Conservation (phyloP, 2,797 vertebrate genomes). For the Microctenopoma stevenorrisi region DNA sequence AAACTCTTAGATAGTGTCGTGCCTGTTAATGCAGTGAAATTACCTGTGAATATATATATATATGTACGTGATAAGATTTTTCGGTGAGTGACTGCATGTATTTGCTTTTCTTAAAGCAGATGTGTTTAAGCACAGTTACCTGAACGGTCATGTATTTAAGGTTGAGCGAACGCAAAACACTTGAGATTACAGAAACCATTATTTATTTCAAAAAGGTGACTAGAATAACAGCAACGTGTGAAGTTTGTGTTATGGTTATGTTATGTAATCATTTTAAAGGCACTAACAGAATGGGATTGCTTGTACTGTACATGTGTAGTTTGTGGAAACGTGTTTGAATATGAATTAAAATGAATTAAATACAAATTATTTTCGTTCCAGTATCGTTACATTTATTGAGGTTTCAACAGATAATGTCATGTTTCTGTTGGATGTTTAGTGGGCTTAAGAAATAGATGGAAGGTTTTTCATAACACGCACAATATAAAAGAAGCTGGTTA, state of each 20-base stretch:
- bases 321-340: slow-evolving; percentile 66
- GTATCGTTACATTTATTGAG: slow-evolving; percentile 40
- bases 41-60: slow-evolving; percentile 13
- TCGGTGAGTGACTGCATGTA: slow-evolving; percentile 73
- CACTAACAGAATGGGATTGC: slow-evolving; percentile 57
- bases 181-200: slow-evolving; percentile 43
- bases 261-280: slow-evolving; percentile 54
- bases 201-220: slow-evolving; percentile 32
- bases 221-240: slow-evolving; percentile 34
- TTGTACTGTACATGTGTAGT: slow-evolving; percentile 70
- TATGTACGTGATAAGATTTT: slow-evolving; percentile 42
- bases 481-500: slow-evolving; percentile 24
- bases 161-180: slow-evolving; percentile 27
- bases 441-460: slow-evolving; percentile 32
- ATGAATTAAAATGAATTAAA: slow-evolving; percentile 63
- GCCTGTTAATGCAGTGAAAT: slow-evolving; percentile 42
- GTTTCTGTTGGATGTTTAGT: slow-evolving; percentile 28
- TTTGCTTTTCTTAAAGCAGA: slow-evolving; percentile 50
- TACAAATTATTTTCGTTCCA: neutral
- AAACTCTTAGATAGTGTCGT: slow-evolving; percentile 23
- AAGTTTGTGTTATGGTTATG: slow-evolving; percentile 46
- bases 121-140: slow-evolving; percentile 38
- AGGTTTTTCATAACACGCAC: slow-evolving; percentile 23
- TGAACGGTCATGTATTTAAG: slow-evolving; percentile 24
- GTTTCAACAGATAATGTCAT: slow-evolving; percentile 32